A percentile compares a stretch with the other conserved stretches of the same genome.
Evolutionary conservation across 2,113 vertebrate species (phyloP).

Genomic region (Arothron firmamentum): DNA sequence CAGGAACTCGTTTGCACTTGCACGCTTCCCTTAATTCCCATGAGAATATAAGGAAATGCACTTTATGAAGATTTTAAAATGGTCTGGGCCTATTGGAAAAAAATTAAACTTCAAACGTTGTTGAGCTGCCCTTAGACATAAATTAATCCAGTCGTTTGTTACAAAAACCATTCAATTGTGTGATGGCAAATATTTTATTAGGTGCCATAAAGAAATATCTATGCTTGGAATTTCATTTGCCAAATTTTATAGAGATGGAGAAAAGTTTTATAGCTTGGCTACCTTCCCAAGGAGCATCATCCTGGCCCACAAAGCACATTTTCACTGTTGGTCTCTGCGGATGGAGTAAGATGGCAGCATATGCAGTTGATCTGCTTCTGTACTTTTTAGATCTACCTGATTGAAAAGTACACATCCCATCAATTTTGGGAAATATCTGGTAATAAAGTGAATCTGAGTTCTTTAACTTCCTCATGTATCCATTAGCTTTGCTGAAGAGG

Average conservation of each 20-base stretch:
- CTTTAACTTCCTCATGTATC: too few species aligned
- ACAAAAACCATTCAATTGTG: not conserved
- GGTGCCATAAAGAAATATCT: too few species aligned
- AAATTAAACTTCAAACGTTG: not conserved
- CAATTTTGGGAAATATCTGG: too few species aligned
- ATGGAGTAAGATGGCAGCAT: not conserved
- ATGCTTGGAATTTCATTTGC: too few species aligned
- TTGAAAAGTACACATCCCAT: too few species aligned
- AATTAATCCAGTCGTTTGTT: too few species aligned
- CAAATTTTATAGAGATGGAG: too few species aligned
- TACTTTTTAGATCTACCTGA: not conserved
- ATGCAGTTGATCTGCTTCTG: slow-evolving; percentile 2
- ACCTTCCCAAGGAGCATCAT: not conserved
- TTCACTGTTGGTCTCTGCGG: not conserved
- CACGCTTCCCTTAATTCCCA: not conserved
- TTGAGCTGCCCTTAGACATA: too few species aligned
- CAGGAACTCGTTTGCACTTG: slow-evolving; percentile 14
- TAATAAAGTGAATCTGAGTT: too few species aligned
- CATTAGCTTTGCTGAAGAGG: too few species aligned
- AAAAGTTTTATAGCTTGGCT: not conserved
- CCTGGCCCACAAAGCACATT: not conserved
- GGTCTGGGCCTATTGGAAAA: not conserved
- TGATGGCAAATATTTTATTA: not conserved
- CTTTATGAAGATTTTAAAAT: not conserved
- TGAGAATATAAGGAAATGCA: not conserved